phyloP scores from a whole-genome alignment of 2,113 vertebrate genomes.

The Toxotes jaculatrix region DNA sequence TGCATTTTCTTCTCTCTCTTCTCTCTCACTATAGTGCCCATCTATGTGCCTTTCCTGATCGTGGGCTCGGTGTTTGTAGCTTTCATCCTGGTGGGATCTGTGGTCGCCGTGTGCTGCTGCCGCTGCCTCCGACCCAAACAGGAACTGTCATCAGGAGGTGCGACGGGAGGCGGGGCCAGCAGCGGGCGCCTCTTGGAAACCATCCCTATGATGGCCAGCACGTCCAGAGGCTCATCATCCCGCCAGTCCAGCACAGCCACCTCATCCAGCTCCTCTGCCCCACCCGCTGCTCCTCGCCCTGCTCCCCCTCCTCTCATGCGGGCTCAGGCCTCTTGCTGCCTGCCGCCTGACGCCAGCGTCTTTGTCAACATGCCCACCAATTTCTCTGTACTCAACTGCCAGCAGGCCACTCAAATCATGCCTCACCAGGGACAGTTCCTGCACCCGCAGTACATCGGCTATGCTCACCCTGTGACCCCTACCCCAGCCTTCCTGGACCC shows the following conservation, averaged over 20 bases:
- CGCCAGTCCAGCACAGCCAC: conserved; percentile 97
- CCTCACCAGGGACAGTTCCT: conserved; percentile 96
- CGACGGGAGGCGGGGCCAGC: conserved; percentile 63
- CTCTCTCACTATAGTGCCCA: conserved; percentile 89
- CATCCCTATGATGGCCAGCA: conserved; percentile 97
- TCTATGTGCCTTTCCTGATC: conserved; percentile 98
- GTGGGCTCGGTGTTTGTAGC: conserved; percentile 97
- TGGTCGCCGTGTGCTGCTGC: conserved; percentile 97
- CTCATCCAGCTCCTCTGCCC: conserved; percentile 96
- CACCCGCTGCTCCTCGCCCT: conserved; percentile 85
- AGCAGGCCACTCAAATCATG: conserved; percentile 97
- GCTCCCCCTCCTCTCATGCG: conserved; percentile 86
- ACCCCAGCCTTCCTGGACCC: conserved; percentile 89
- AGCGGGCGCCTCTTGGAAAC: conserved; percentile 92
- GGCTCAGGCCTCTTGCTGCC: conserved; percentile 94
- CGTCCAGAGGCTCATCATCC: conserved; percentile 94
- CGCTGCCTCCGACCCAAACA: conserved; percentile 96
- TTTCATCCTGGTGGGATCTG: conserved; percentile 94
- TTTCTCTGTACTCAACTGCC: conserved; percentile 97
- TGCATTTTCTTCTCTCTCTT: conserved; percentile 21
- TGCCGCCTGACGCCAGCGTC: conserved; percentile 91
- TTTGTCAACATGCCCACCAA: conserved; percentile 98
- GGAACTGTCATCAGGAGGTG: conserved; percentile 90
- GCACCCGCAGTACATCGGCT: conserved; percentile 95
- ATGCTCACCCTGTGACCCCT: conserved; percentile 88